Evolutionary conservation across 2,888 invertebrate genomes (phyloP).

Genomic region (Phasia obesa): DNA sequence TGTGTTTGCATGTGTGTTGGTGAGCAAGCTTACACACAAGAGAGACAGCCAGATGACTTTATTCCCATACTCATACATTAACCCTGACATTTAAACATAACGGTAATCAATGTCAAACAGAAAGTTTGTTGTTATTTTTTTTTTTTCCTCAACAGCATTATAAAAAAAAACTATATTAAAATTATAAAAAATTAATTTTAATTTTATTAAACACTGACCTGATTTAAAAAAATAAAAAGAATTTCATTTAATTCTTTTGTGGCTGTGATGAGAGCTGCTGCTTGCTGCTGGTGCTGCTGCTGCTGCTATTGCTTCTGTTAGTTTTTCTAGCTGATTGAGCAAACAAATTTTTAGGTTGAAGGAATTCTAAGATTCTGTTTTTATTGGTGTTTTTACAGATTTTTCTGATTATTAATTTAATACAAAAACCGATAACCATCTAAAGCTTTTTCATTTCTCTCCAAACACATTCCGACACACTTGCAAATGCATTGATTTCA

Average conservation of each 20-base stretch:
- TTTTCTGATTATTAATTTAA: neutral
- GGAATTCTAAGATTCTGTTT: neutral
- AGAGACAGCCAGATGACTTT: neutral
- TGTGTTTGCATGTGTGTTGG: neutral
- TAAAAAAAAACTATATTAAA: neutral
- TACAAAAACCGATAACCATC: constrained; percentile 16
- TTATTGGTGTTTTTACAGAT: constrained; percentile 21
- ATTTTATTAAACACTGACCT: constrained; percentile 58
- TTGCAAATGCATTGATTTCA: neutral
- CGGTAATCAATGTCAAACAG: constrained; percentile 70
- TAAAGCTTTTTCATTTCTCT: constrained; percentile 37
- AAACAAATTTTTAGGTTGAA: constrained; percentile 10
- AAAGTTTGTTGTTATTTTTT: neutral
- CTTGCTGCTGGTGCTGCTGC: neutral
- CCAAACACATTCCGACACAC: constrained; percentile 26
- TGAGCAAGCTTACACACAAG: constrained; percentile 12
- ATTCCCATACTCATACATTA: constrained; percentile 37
- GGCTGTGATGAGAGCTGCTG: neutral
- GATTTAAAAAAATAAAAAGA: constrained; percentile 34
- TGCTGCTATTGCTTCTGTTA: neutral
- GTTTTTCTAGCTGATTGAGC: constrained; percentile 12
- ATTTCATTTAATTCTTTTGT: neutral
- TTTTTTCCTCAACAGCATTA: neutral
- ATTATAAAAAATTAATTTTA: neutral
- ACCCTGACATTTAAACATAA: constrained; percentile 72